Base-by-base conservation (phyloP, 2,113 vertebrate genomes). In the Microcebus griseorufus region DNA sequence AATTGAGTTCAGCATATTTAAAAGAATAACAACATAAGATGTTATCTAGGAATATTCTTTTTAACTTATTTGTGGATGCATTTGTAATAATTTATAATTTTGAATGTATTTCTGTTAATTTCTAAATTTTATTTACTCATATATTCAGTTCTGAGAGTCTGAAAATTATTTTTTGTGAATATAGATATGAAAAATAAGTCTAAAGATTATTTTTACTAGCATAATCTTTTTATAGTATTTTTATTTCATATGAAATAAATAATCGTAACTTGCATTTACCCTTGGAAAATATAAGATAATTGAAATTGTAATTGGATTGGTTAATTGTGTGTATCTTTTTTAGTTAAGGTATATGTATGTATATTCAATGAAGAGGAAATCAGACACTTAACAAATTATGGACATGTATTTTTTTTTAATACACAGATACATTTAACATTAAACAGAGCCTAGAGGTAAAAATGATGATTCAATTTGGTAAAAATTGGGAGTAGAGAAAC, bases 391-490 rank as follows among this genome's bases (percentile, higher is more conserved):
- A 48, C 16, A 90, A 75, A 92, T 90, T 75, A 51, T 88, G 34
- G 64, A 55, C 29, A 25, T 62, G 13, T 69, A 37, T 91, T 88
- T 18, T 4, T 72, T 72, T 86, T 69, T 78, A 86, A 83, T 76
- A 76, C 20, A 92, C 29, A 58, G 72, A 84, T 23, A 62, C n/a
- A 32, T 75, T 97, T 96, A 96, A 97, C 60, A 76, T 81, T 94
- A 97, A 62, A 95, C 64, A 69, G 39, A 97, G 9, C 64, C 22
- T 94, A n/a, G 86, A 95, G 37, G 55, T 95, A 81, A 91, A 94
- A n/a, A 60, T 55, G 76, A 94, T 91, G 13, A 70, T 81, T 86
- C 16, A 75, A 0, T 42, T 89, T 97, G 70, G 53, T 92, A 67
- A 83, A 84, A 95, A 78, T 65, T 62, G 14, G 12, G 18, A 13